These are phyloP conservation scores for Recurvirostra avosetta DNA, from an alignment of 2,113 vertebrate species.

Conservation along the genomic window DNA sequence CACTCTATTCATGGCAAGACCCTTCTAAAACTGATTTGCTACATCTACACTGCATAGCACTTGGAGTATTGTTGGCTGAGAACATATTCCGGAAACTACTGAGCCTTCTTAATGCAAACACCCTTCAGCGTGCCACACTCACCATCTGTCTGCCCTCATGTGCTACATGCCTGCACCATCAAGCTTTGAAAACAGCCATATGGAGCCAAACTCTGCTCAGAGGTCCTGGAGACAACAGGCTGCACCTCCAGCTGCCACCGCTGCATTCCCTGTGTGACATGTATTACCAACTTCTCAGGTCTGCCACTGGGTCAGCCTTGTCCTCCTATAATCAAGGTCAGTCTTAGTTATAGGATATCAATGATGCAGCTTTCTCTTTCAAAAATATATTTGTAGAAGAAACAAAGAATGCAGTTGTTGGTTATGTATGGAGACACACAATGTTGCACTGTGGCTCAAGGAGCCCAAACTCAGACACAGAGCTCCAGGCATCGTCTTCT, in stretches of 20 bases:
- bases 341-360: background rate
- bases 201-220: background rate
- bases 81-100: background rate
- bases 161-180: background rate
- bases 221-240: background rate
- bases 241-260: background rate
- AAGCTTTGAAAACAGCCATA: background rate
- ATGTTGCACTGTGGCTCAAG: background rate
- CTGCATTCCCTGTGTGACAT: background rate
- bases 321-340: background rate
- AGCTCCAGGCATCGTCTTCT: background rate
- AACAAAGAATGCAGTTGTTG: background rate
- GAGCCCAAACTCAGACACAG: background rate
- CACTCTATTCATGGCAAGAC: background rate
- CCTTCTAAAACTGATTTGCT: background rate
- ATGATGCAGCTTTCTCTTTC: background rate
- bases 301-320: background rate
- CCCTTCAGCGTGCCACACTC: background rate
- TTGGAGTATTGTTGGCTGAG: rapidly evolving
- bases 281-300: background rate
- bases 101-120: background rate
- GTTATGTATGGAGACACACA: background rate
- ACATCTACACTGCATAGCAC: background rate
- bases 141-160: background rate
- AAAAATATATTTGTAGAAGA: background rate